A percentile compares a stretch with the other conserved stretches of the same genome.
Evolutionary conservation across 2,888 invertebrate genomes (phyloP).

Genomic region (Anarsia innoxiella): DNA sequence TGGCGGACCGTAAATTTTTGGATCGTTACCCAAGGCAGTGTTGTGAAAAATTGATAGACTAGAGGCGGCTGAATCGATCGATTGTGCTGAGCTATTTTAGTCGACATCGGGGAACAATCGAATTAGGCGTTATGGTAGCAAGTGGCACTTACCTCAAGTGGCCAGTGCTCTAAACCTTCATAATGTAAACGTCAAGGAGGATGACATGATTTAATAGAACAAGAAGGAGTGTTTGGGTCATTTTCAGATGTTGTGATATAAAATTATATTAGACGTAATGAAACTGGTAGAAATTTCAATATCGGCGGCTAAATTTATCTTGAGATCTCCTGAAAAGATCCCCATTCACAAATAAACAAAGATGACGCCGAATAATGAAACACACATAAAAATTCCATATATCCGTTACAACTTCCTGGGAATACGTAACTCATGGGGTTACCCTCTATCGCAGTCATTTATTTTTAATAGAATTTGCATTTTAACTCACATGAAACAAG

Average conservation of each 20-base stretch:
- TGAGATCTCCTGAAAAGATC: conserved; percentile 29
- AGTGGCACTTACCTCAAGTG: no score
- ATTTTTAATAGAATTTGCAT: conserved; percentile 22
- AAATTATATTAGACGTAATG: no score
- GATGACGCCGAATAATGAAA: conserved; percentile 47
- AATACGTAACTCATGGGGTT: conserved; percentile 34
- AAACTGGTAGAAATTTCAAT: no score
- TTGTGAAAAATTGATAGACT: conserved; percentile 46
- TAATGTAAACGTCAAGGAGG: no score
- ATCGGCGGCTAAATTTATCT: conserved; percentile 25
- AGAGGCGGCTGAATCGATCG: conserved; percentile 21
- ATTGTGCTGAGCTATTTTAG: conserved; percentile 19
- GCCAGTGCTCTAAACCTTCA: no score
- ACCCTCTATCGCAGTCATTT: conserved; percentile 24
- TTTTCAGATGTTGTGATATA: no score
- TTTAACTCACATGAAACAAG: conserved; percentile 18
- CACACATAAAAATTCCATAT: conserved; percentile 59
- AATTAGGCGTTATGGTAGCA: not conserved
- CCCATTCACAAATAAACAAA: conserved; percentile 51
- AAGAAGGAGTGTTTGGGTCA: no score
- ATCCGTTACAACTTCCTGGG: conserved; percentile 56
- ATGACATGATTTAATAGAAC: no score
- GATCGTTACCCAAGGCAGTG: conserved; percentile 34
- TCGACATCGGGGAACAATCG: not conserved
- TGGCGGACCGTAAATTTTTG: conserved; percentile 28